A percentile compares a stretch with the other conserved stretches of the same genome.
These are phyloP conservation scores for Harpalus rufipes DNA, from an alignment of 2,888 invertebrate genomes.

Conservation along the genomic window DNA sequence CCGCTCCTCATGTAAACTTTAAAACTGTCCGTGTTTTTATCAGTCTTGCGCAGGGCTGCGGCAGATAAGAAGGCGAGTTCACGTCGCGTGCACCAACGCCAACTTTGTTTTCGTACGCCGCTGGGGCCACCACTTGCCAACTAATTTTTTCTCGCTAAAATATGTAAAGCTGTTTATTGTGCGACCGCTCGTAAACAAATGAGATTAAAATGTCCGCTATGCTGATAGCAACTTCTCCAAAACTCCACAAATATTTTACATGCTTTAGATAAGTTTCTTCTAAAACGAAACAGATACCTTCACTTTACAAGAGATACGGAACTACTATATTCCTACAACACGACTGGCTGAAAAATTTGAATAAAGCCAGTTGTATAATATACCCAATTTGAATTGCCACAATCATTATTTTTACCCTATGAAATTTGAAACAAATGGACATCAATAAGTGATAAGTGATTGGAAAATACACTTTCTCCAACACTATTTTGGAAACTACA, in stretches of 20 bases:
- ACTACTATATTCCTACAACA: too few relatives aligned
- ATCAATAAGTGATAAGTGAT: too few relatives aligned
- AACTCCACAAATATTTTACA: conserved; percentile 58
- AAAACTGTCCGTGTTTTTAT: conserved; percentile 44
- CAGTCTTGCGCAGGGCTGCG: conserved; percentile 7
- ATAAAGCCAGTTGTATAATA: too few relatives aligned
- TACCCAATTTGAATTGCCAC: too few relatives aligned
- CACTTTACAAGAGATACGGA: neutral
- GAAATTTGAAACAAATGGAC: too few relatives aligned
- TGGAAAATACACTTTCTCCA: too few relatives aligned
- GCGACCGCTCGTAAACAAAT: conserved; percentile 63
- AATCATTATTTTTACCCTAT: too few relatives aligned
- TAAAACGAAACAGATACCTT: conserved; percentile 11
- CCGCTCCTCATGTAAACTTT: conserved; percentile 43
- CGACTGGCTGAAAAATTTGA: too few relatives aligned
- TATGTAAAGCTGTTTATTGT: conserved; percentile 64
- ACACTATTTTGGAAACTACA: too few relatives aligned
- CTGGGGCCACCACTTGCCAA: conserved; percentile 45
- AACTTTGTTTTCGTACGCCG: conserved; percentile 47
- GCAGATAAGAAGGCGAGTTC: conserved; percentile 23
- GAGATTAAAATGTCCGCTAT: conserved; percentile 63
- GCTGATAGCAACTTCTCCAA: conserved; percentile 55
- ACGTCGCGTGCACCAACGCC: conserved; percentile 50
- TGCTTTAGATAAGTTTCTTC: conserved; percentile 56
- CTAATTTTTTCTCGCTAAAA: conserved; percentile 60